Evolutionary conservation across 2,797 vertebrate species (phyloP), one percentile per base, ranked within the genome.

Genomic region (Sebastes ruberrimus): DNA sequence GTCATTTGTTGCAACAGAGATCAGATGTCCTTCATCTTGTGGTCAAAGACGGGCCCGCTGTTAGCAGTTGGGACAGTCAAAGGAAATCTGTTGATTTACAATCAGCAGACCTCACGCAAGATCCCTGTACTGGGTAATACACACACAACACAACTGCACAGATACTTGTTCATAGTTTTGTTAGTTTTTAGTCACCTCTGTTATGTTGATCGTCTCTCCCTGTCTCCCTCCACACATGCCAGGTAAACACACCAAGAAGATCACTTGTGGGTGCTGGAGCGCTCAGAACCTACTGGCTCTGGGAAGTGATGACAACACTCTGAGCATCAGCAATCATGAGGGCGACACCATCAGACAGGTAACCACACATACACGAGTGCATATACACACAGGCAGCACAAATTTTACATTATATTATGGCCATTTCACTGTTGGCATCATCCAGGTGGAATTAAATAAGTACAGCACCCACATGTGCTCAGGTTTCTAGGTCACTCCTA

Each of bases 231-330:
- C 14, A 14, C 10, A 23, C 32, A 64, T 73, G 18, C 23, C 86
- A 99, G 98, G 99, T 82, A 99, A 99, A 86, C 98, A 99, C 89
- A 98, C 96, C 55, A 99, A 97, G 89, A 96, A 91, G 81, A 98
- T 99, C 90, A 99, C 97, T 13, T 99, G 98, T 89, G 99, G 99
- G 20, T 98, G 97, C 70, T 99, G 99, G 99, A 99, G 96, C 87
- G 89, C 88, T 85, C 97, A 98, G 88, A 99, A 98, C 86, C 94
- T 99, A 3, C 90, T 99, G 81, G 98, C 97, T 49, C 93, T 99
- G 52, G 98, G 99, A 14, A 97, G 98, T 27, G 98, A 99, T 84
- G 99, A 99, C 91, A 97, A 95, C 92, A 96, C 95, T 61, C 88
- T 99, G 61, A 99, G 96, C 67, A 93, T 99, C 89, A 99, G 97